These are phyloP conservation scores for Agriopis leucophaearia DNA, from an alignment of 2,888 invertebrate genomes.

Conservation along the genomic window DNA sequence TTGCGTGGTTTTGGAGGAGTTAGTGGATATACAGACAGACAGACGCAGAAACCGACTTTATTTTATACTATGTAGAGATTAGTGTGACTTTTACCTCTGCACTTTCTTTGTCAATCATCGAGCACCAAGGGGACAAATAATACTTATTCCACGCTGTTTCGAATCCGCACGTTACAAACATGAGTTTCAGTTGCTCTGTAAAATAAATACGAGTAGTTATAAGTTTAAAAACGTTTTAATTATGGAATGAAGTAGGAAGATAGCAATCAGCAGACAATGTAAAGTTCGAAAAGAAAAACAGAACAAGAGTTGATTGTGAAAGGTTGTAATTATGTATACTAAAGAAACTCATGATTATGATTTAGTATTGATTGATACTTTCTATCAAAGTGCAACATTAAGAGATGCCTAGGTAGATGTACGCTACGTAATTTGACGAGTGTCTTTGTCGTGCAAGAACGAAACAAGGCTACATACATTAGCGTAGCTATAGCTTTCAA, in stretches of 20 bases:
- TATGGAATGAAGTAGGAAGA: not conserved
- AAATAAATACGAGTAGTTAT: conserved; percentile 35
- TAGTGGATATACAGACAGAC: too few relatives aligned
- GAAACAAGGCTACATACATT: not conserved
- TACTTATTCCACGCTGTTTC: conserved; percentile 93
- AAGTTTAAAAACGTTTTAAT: not conserved
- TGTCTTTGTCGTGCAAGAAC: not conserved
- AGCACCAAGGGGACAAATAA: conserved; percentile 92
- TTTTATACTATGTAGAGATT: too few relatives aligned
- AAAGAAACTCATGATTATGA: not conserved
- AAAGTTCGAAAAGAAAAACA: not conserved
- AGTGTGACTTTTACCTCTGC: conserved; percentile 68
- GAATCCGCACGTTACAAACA: conserved; percentile 92
- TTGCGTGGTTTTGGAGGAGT: too few relatives aligned
- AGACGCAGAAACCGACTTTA: too few relatives aligned
- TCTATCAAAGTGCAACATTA: not conserved
- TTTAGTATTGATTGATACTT: not conserved
- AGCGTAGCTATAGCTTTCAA: not conserved
- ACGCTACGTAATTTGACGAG: not conserved
- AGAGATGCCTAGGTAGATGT: not conserved
- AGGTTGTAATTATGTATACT: not conserved
- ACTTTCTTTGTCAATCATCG: conserved; percentile 88
- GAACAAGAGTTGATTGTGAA: not conserved
- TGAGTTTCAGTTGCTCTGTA: conserved; percentile 87
- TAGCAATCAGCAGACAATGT: conserved; percentile 17